Conservation (phyloP, 2,888 invertebrate species). For the Pocota personata region DNA sequence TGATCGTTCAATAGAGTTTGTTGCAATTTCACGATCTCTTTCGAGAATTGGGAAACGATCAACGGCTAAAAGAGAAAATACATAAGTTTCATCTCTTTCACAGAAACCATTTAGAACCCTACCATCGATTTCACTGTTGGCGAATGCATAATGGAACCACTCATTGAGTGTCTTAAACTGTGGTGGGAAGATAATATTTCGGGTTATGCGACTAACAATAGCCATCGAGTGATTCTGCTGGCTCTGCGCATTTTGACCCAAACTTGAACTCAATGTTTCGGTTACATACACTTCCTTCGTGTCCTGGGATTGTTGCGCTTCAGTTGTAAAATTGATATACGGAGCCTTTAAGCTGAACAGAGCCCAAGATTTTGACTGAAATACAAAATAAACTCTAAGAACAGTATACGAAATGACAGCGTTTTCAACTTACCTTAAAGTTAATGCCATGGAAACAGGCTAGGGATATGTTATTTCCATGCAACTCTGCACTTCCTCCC, state of each 20-base stretch:
- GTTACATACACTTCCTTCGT: constrained; percentile 91
- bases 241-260: constrained; percentile 89
- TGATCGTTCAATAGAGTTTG: constrained; percentile 84
- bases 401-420: background rate
- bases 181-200: constrained; percentile 96
- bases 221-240: constrained; percentile 95
- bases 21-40: constrained; percentile 87
- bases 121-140: constrained; percentile 97
- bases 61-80: constrained; percentile 86
- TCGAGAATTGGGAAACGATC: constrained; percentile 95
- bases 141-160: constrained; percentile 98
- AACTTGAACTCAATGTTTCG: constrained; percentile 94
- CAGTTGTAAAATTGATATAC: constrained; percentile 95
- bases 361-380: constrained; percentile 94
- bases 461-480: constrained; percentile 94
- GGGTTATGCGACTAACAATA: constrained; percentile 95
- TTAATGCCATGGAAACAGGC: constrained; percentile 99
- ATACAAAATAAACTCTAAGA: background rate
- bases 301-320: constrained; percentile 93
- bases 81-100: background rate
- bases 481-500: constrained; percentile 94
- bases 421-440: constrained; percentile 85
- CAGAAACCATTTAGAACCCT: constrained; percentile 74
- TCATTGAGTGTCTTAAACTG: constrained; percentile 97
- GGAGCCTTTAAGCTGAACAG: constrained; percentile 96